Evolutionary conservation across 92 coral and sea anemone species (phyloP).

Genomic region (Heliopora coerulea): DNA sequence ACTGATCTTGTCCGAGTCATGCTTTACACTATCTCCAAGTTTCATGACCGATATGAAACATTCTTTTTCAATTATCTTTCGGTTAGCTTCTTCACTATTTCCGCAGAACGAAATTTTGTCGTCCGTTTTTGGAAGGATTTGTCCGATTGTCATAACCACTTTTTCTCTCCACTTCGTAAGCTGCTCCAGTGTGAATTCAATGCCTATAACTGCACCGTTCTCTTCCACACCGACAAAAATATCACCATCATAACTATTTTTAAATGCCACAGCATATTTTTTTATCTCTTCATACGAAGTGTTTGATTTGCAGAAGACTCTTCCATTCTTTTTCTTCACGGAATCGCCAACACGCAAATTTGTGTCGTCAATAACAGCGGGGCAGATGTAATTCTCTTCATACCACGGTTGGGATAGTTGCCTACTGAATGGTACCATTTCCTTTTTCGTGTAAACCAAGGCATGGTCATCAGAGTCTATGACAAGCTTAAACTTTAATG

Average conservation of each 20-base stretch:
- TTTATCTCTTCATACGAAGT: conserved; percentile 34
- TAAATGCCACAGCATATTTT: conserved; percentile 62
- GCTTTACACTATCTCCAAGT: not conserved
- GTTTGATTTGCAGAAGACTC: conserved; percentile 48
- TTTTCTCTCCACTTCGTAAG: conserved; percentile 57
- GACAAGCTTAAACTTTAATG: conserved; percentile 58
- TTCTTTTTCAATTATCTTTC: conserved; percentile 39
- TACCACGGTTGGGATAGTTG: conserved; percentile 68
- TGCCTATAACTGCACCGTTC: conserved; percentile 49
- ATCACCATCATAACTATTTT: conserved; percentile 64
- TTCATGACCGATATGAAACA: conserved; percentile 63
- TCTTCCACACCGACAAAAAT: conserved; percentile 60
- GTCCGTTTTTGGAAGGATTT: conserved; percentile 55
- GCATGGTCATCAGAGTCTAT: conserved; percentile 65
- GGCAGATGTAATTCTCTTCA: conserved; percentile 42
- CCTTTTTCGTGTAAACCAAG: conserved; percentile 47
- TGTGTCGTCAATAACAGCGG: conserved; percentile 48
- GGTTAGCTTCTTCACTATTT: conserved; percentile 44
- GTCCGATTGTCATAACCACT: conserved; percentile 49
- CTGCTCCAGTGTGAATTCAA: conserved; percentile 24
- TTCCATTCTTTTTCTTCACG: conserved; percentile 39
- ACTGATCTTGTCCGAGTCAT: conserved; percentile 33
- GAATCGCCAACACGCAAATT: conserved; percentile 47
- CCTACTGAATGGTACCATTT: conserved; percentile 48
- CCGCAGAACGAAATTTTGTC: conserved; percentile 49